phyloP scores from a whole-genome alignment of 2,888 invertebrate genomes.

The Abrostola tripartita region DNA sequence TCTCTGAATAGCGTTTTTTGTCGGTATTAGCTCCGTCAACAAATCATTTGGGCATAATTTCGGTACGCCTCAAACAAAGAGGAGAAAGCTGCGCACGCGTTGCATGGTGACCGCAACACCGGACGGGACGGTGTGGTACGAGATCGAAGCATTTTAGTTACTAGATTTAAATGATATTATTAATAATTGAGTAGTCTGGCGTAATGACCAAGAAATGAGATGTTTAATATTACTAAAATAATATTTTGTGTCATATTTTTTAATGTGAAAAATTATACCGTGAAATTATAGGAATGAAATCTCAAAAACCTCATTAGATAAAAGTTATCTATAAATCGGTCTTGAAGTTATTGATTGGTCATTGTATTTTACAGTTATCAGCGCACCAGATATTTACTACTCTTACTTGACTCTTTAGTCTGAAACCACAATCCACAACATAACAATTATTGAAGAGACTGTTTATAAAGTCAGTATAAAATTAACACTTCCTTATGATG shows the following conservation, averaged over 20 bases:
- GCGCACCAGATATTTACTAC: too few relatives aligned
- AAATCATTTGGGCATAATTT: slow-evolving; percentile 58
- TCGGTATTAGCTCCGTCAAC: slow-evolving; percentile 43
- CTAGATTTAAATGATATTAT: background rate
- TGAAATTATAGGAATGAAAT: too few relatives aligned
- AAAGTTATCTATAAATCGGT: too few relatives aligned
- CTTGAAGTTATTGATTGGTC: too few relatives aligned
- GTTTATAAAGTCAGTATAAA: background rate
- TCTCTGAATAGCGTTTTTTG: background rate
- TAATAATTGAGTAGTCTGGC: background rate
- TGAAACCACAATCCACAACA: background rate
- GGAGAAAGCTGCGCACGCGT: slow-evolving; percentile 62
- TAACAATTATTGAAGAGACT: background rate
- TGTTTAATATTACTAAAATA: too few relatives aligned
- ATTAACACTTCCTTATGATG: slow-evolving; percentile 17
- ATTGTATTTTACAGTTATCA: too few relatives aligned
- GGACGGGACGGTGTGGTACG: slow-evolving; percentile 34
- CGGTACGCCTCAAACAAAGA: slow-evolving; percentile 58
- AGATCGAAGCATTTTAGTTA: slow-evolving; percentile 16
- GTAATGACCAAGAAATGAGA: too few relatives aligned
- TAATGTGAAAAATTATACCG: too few relatives aligned
- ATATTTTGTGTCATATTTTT: too few relatives aligned
- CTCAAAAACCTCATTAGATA: too few relatives aligned
- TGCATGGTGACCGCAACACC: slow-evolving; percentile 44
- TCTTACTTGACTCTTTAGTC: background rate